Evolutionary conservation across 2,797 vertebrate species (phyloP), one percentile per base, ranked within the genome.

Genomic region (Luscinia luscinia): DNA sequence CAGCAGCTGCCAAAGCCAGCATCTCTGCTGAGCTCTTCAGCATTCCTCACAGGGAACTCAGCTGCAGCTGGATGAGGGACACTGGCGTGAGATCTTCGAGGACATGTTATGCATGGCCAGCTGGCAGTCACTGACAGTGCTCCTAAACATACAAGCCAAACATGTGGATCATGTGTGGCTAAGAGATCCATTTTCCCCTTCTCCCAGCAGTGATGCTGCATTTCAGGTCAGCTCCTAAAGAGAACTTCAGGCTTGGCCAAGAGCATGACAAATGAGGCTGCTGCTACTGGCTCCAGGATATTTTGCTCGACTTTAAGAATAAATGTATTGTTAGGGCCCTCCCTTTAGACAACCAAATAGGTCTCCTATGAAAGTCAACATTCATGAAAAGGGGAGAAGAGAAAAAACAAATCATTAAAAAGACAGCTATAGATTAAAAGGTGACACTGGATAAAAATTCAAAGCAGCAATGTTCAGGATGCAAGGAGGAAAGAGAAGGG

Each of bases 31-130:
- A 84, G 54, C 15, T 34, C 54, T 72, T 68, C 46, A 72, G 34
- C 32, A 19, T 55, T 78, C 28, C 16, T 55, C 45, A 51, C 32
- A 68, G 40, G 30, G 63, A 82, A 24, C 30, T 57, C 5, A 43
- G 4, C 9, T 57, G 51, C 38, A 75, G 38, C 51, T 79, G 34
- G 12, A 6, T 6, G 9, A 78, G 43, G 49, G 59, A 69, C 46
- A 23, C 13, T 12, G 20, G 16, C 17, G 28, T 0, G 0, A 41
- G 30, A n/a, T 51, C 69, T 55, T 61, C 38, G 62, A 43, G 46
- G 30, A 34, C 15, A 18, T 2, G 30, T 57, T 49, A 22, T 0
- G 0, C 38, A 57, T 20, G 10, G 62, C 52, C 3, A 1, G 2
- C 48, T 43, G n/a, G 49, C 36, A 78, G 73, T 30, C 57, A 32